Conservation (phyloP, 2,888 invertebrate species). For the Aproaerema taeniolella region DNA sequence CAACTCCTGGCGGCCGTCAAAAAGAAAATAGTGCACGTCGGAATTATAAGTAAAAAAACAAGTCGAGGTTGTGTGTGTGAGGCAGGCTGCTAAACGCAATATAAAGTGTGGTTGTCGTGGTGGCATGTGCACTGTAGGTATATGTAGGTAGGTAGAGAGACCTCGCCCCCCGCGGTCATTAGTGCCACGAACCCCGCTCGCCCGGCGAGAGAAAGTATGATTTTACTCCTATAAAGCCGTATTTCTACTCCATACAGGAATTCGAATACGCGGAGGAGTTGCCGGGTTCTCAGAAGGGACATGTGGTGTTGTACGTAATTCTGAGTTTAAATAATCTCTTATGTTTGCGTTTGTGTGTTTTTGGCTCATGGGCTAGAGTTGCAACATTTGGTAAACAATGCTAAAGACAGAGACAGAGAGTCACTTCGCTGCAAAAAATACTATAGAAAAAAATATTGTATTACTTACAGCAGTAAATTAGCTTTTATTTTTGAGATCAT, state of each 20-base stretch:
- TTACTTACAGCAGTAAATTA: too few species aligned
- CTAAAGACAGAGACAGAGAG: too few species aligned
- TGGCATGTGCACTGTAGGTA: slow-evolving; percentile 42
- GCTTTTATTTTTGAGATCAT: too few species aligned
- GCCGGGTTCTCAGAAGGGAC: slow-evolving; percentile 67
- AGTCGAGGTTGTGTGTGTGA: slow-evolving; percentile 55
- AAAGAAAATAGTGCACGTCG: slow-evolving; percentile 69
- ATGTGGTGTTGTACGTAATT: slow-evolving; percentile 72
- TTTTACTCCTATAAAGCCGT: slow-evolving; percentile 78
- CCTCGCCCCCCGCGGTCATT: slow-evolving; percentile 77
- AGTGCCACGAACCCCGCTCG: slow-evolving; percentile 61
- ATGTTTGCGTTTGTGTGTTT: slow-evolving; percentile 49
- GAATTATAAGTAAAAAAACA: slow-evolving; percentile 67
- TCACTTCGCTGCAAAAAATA: too few species aligned
- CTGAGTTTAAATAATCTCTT: slow-evolving; percentile 70
- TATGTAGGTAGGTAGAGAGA: slow-evolving; percentile 46
- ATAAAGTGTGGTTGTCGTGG: slow-evolving; percentile 74
- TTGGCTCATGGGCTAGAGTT: slow-evolving; percentile 22
- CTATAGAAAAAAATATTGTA: too few species aligned
- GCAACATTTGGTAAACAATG: too few species aligned
- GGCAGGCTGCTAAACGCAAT: slow-evolving; percentile 72
- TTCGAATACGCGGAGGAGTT: slow-evolving; percentile 71
- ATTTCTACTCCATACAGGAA: slow-evolving; percentile 78
- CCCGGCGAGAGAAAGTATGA: slow-evolving; percentile 74
- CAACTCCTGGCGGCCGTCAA: slow-evolving; percentile 45